Conservation (phyloP, 2,888 invertebrate genomes). For the Maniola hyperantus region DNA sequence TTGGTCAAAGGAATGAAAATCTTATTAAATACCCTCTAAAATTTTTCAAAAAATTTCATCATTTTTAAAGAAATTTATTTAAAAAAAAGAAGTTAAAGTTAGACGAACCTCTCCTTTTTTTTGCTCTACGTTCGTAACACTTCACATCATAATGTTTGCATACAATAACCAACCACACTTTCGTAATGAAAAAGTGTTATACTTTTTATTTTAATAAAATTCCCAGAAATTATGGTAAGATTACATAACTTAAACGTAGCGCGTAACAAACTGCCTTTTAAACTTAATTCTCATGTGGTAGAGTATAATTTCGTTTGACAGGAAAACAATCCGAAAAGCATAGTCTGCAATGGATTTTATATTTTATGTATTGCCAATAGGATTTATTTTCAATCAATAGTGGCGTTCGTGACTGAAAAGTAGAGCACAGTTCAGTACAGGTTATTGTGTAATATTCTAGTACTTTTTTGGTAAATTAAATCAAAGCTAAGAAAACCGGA, state of each 20-base stretch:
- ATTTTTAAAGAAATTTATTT: too few species aligned
- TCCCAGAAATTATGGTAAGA: slow-evolving; percentile 38
- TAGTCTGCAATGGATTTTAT: slow-evolving; percentile 5
- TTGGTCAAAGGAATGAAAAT: too few species aligned
- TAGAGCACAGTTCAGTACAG: slow-evolving; percentile 31
- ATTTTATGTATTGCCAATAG: neutral
- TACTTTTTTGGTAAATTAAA: slow-evolving; percentile 34
- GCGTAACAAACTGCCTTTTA: neutral
- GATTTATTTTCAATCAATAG: slow-evolving; percentile 19
- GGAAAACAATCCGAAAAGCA: slow-evolving; percentile 14
- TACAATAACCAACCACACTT: slow-evolving; percentile 32
- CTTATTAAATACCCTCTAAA: neutral
- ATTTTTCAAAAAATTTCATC: too few species aligned
- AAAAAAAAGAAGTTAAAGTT: neutral
- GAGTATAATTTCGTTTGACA: slow-evolving; percentile 20
- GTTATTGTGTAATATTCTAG: slow-evolving; percentile 34
- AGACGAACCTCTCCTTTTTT: neutral
- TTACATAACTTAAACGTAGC: slow-evolving; percentile 34
- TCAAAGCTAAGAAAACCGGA: slow-evolving; percentile 33
- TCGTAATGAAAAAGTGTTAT: slow-evolving; percentile 22
- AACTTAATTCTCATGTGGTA: neutral
- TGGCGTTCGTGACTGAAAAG: slow-evolving; percentile 34
- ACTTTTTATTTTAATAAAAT: slow-evolving; percentile 27
- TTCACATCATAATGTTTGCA: slow-evolving; percentile 23
- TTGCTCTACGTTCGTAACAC: neutral